Evolutionary conservation across 2,888 invertebrate genomes (phyloP), one percentile per base, ranked within the genome.

Genomic region (Aricia artaxerxes): DNA sequence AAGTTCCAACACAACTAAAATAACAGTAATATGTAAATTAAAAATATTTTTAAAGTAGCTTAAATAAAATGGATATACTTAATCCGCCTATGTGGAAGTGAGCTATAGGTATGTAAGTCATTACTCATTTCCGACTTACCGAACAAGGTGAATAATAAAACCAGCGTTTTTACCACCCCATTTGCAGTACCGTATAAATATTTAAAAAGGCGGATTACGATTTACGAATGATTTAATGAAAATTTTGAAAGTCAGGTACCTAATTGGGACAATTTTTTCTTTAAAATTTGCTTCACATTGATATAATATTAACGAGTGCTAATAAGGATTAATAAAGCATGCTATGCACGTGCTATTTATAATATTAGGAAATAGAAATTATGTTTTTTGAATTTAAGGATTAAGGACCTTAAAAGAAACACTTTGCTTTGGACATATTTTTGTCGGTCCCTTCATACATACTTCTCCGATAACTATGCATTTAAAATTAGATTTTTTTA

Each of bases 211-310:
- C 57, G 53, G 76, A 31, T 35, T 35, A 75, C 13, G 57, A 57
- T 16, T 57, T 16, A 57, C 49, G 13, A 53, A 80, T 83, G 81
- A 84, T 82, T 82, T 82, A 79, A 83, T 85, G 84, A 84, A 84
- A 81, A 84, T 88, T 89, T 89, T 85, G 86, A 24, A 24, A 89
- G 86, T 93, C 92, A 94, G 93, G 93, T 93, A 93, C 93, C 93
- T 90, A 91, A 87, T 85, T 87, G 90, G 91, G 92, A 90, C 90
- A 91, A 85, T 78, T 78, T 78, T 64, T 2, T 72, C 57, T 69
- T 79, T 80, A 77, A 78, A 57, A 78, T 31, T 80, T 80, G 77
- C 61, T 80, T 24, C 38, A 82, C 80, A 81, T 83, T 84, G 85
- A 85, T 82, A 85, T 83, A 83, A 80, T 57, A 57, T 57, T 82